A percentile compares a stretch with the other conserved stretches of the same genome.
phyloP scores from a whole-genome alignment of 2,113 vertebrate genomes.

The Pelodiscus sinensis region DNA sequence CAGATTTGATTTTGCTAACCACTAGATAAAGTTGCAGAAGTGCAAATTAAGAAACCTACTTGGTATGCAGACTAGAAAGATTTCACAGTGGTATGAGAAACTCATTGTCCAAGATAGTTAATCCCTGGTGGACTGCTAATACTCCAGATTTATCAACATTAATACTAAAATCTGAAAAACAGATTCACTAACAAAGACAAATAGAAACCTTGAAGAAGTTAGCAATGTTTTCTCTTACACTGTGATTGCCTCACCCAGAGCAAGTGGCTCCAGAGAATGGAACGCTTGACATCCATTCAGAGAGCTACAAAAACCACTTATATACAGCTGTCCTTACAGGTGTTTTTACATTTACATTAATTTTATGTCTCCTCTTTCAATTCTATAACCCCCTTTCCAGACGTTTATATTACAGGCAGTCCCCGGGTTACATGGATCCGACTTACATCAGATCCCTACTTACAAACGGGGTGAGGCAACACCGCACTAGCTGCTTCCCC shows the following conservation, averaged over 20 bases:
- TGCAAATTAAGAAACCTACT: not conserved
- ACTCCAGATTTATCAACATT: not conserved
- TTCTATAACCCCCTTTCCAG: not conserved
- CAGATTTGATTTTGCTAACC: not conserved
- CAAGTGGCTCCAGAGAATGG: not conserved
- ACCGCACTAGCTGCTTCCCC: too few relatives aligned
- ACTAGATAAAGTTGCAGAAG: not conserved
- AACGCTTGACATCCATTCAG: not conserved
- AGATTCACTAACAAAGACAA: not conserved
- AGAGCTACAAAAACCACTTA: not conserved
- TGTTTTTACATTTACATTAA: not conserved
- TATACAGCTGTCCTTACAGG: not conserved
- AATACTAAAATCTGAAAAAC: not conserved
- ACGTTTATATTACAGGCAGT: not conserved
- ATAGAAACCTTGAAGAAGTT: conserved; percentile 19
- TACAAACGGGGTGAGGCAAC: too few relatives aligned
- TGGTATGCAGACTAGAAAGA: not conserved
- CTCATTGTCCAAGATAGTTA: not conserved
- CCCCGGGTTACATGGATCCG: too few relatives aligned
- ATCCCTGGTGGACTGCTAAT: not conserved
- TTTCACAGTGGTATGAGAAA: not conserved
- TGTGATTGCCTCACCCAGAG: not conserved
- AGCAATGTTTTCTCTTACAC: not conserved
- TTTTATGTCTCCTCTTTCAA: conserved; percentile 1
- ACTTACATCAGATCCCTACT: too few relatives aligned